Percentiles rank a stretch among this genome's conserved stretches.
phyloP scores from a whole-genome alignment of 2,113 vertebrate species.

The Chloropsis cyanopogon region DNA sequence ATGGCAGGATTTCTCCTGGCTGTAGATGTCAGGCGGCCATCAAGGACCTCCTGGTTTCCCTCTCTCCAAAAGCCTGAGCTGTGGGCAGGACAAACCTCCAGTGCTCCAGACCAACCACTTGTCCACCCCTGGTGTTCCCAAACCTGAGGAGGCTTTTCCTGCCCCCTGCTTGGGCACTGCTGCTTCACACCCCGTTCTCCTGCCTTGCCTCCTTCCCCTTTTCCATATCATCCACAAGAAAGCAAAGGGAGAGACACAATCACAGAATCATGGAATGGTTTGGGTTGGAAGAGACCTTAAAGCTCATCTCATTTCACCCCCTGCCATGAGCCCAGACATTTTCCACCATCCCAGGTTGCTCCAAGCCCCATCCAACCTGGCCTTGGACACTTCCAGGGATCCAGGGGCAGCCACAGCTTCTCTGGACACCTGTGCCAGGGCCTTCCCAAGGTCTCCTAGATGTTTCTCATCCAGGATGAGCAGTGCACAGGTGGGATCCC shows the following conservation, averaged over 20 bases:
- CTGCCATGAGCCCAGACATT: rapidly evolving
- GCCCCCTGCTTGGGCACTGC: not conserved
- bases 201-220: not conserved
- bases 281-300: not conserved
- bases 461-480: not conserved
- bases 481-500: not conserved
- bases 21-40: not conserved
- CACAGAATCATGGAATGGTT: not conserved
- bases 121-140: not conserved
- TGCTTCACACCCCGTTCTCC: not conserved
- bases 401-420: not conserved
- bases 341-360: not conserved
- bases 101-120: rapidly evolving
- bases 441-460: not conserved
- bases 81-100: not conserved
- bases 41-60: not conserved
- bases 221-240: not conserved
- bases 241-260: not conserved
- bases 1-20: not conserved
- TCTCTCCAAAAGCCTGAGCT: not conserved
- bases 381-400: not conserved
- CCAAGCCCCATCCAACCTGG: rapidly evolving
- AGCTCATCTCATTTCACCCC: rapidly evolving
- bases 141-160: not conserved
- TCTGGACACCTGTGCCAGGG: not conserved